These are phyloP conservation scores for Plebejus anna DNA, from an alignment of 2,888 invertebrate species.

Conservation along the genomic window DNA sequence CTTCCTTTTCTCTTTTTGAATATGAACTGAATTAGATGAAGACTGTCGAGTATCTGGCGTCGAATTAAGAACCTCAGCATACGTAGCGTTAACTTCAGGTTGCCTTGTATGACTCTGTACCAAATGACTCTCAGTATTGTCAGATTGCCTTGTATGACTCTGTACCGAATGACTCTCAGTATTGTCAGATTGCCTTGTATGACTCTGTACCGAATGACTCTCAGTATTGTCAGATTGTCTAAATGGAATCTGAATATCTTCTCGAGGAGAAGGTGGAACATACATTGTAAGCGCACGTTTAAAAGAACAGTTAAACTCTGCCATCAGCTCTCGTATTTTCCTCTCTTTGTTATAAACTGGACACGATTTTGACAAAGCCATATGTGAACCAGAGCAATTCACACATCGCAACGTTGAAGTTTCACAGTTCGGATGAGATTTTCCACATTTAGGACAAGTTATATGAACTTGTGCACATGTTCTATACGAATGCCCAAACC, in stretches of 20 bases:
- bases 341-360: constrained; percentile 28
- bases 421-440: constrained; percentile 18
- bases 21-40: too few species aligned
- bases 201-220: too few species aligned
- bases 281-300: too few species aligned
- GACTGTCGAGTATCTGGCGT: not conserved
- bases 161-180: too few species aligned
- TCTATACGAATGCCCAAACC: constrained; percentile 32
- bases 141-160: too few species aligned
- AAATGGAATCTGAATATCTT: too few species aligned
- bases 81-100: not conserved
- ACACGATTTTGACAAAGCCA: constrained; percentile 15
- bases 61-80: not conserved
- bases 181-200: too few species aligned
- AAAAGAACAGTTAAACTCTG: constrained; percentile 29
- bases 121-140: too few species aligned
- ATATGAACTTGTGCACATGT: constrained; percentile 31
- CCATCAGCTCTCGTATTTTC: constrained; percentile 24
- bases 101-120: too few species aligned
- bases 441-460: constrained; percentile 29
- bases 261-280: too few species aligned
- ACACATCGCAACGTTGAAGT: not conserved
- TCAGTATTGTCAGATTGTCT: too few species aligned
- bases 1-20: too few species aligned
- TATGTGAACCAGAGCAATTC: constrained; percentile 24